These are phyloP conservation scores for Dendroctonus valens DNA, from an alignment of 1,140 invertebrate genomes.

Conservation along the genomic window DNA sequence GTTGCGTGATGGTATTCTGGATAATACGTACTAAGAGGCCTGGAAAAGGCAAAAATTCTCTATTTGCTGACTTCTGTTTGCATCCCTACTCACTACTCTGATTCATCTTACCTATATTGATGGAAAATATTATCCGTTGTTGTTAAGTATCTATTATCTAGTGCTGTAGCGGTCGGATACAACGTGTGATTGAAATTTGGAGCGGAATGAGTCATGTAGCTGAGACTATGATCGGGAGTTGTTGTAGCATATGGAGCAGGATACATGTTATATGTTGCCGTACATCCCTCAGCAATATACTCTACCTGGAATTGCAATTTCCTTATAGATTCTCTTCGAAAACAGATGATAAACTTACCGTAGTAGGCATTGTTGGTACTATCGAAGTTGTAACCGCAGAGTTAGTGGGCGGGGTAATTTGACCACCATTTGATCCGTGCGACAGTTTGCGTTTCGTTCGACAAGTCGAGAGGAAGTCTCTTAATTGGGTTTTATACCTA, in stretches of 20 bases:
- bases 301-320: slow-evolving; percentile 52
- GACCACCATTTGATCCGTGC: slow-evolving; percentile 50
- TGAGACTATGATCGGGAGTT: slow-evolving; percentile 62
- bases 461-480: slow-evolving; percentile 90
- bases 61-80: no score
- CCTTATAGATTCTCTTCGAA: background rate
- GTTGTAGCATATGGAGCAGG: slow-evolving; percentile 74
- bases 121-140: slow-evolving; percentile 81
- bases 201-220: slow-evolving; percentile 69
- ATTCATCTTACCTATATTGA: slow-evolving; percentile 60
- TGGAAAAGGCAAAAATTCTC: slow-evolving; percentile 33
- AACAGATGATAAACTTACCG: slow-evolving; percentile 15
- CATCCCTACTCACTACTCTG: no score
- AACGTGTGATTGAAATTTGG: slow-evolving; percentile 66
- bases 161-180: slow-evolving; percentile 65
- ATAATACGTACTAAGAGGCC: slow-evolving; percentile 73
- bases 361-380: slow-evolving; percentile 50
- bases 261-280: slow-evolving; percentile 77
- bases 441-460: slow-evolving; percentile 83
- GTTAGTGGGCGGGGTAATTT: slow-evolving; percentile 45
- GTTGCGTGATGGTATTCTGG: slow-evolving; percentile 71
- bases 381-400: slow-evolving; percentile 45
- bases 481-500: slow-evolving; percentile 85
- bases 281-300: slow-evolving; percentile 65
- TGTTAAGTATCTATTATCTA: slow-evolving; percentile 73